Evolutionary conservation across 2,113 vertebrate genomes (phyloP).

Genomic region (Seriola rivoliana): DNA sequence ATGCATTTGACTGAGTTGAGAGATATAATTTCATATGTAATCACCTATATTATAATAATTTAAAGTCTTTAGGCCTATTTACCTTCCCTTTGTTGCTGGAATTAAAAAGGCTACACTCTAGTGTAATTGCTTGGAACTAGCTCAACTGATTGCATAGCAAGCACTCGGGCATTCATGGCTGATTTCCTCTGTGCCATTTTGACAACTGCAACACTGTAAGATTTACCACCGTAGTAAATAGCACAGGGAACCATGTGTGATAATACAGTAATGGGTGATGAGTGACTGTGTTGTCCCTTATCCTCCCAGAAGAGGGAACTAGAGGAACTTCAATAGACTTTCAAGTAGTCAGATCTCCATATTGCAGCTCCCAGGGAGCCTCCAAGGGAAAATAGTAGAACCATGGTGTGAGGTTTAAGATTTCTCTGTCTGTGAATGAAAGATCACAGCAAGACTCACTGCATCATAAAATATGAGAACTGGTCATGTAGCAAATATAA

Average conservation of each 20-base stretch:
- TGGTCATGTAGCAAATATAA: slow-evolving; percentile 16
- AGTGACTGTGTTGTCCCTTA: slow-evolving; percentile 9
- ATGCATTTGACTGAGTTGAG: background rate
- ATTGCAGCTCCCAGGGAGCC: slow-evolving; percentile 26
- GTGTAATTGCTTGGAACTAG: slow-evolving; percentile 2
- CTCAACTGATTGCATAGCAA: slow-evolving; percentile 12
- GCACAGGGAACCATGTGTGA: background rate
- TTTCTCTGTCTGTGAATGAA: slow-evolving; percentile 30
- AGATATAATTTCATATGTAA: background rate
- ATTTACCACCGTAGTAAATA: background rate
- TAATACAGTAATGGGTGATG: background rate
- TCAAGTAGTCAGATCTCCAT: slow-evolving; percentile 5
- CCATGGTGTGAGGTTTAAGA: slow-evolving; percentile 4
- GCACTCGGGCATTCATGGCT: background rate
- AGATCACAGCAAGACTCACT: slow-evolving; percentile 3
- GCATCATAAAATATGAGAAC: slow-evolving; percentile 10
- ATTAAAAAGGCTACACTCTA: background rate
- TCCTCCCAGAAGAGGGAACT: slow-evolving; percentile 69
- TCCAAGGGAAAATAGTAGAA: slow-evolving; percentile 27
- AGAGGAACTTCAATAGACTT: slow-evolving; percentile 32
- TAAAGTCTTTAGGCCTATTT: no score
- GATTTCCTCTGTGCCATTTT: background rate
- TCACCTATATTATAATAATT: background rate
- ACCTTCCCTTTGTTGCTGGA: background rate
- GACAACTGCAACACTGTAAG: background rate